Percentiles rank a stretch among this genome's conserved stretches.
phyloP scores from a whole-genome alignment of 2,797 vertebrate genomes.

The Melanotaenia boesemani region DNA sequence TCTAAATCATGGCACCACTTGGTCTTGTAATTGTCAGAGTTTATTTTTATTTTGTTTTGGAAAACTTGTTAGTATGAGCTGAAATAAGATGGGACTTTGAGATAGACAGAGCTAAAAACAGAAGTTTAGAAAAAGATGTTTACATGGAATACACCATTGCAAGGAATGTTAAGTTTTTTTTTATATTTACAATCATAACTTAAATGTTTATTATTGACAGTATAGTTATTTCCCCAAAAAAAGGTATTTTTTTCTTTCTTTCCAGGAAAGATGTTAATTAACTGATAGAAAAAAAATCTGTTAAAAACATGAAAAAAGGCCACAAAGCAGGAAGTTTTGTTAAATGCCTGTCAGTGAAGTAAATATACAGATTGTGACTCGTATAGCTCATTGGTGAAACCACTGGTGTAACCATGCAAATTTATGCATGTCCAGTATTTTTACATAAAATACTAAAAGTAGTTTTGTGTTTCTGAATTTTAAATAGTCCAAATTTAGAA shows the following conservation, averaged over 20 bases:
- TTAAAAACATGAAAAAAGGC: background rate
- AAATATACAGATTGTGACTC: background rate
- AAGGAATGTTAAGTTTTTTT: no score
- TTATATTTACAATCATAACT: no score
- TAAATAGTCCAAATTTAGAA: background rate
- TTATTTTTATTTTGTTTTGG: no score
- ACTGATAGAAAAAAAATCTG: background rate
- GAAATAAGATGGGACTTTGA: background rate
- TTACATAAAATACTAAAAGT: no score
- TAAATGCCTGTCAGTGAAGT: background rate
- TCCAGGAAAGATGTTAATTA: no score
- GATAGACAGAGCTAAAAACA: background rate
- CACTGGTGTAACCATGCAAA: no score
- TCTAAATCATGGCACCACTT: background rate
- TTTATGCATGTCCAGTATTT: no score
- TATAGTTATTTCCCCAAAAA: no score
- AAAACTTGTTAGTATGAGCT: background rate
- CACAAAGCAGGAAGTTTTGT: background rate
- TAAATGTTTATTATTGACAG: no score
- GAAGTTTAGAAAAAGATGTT: no score
- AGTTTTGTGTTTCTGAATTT: background rate
- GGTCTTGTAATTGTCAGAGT: background rate
- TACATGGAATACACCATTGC: no score
- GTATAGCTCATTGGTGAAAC: background rate
- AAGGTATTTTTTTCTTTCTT: no score